phyloP scores from a whole-genome alignment of 2,113 vertebrate genomes.

The Hemiscyllium ocellatum region DNA sequence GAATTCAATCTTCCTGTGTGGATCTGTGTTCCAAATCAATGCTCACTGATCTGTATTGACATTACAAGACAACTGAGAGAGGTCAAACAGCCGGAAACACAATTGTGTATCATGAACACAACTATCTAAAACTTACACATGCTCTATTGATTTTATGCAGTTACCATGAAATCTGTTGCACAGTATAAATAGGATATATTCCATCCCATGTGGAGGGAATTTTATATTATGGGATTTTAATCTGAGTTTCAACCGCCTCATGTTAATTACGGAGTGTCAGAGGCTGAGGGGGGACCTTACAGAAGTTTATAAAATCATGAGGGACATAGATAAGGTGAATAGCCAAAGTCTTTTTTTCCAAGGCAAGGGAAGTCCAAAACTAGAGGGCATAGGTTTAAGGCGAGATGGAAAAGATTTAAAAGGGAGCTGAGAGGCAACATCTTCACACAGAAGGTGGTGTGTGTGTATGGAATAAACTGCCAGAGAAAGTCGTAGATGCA shows the following conservation, averaged over 20 bases:
- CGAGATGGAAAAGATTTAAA: too few relatives aligned
- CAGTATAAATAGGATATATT: background rate
- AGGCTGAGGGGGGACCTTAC: too few relatives aligned
- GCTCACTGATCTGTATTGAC: background rate
- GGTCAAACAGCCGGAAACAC: background rate
- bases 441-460: too few relatives aligned
- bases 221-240: background rate
- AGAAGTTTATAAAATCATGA: too few relatives aligned
- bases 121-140: background rate
- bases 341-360: too few relatives aligned
- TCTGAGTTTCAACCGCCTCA: background rate
- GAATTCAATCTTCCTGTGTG: background rate
- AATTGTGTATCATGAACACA: background rate
- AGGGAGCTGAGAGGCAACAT: too few relatives aligned
- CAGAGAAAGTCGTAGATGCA: too few relatives aligned
- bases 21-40: background rate
- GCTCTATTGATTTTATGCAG: background rate
- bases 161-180: background rate
- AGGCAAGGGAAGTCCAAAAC: too few relatives aligned
- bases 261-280: background rate
- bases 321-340: too few relatives aligned
- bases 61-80: background rate
- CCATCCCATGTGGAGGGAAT: background rate
- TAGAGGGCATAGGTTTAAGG: too few relatives aligned
- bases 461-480: too few relatives aligned